Evolutionary conservation across 2,888 invertebrate species (phyloP), one percentile per base, ranked within the genome.

Genomic region (Drosophila glabriapex): DNA sequence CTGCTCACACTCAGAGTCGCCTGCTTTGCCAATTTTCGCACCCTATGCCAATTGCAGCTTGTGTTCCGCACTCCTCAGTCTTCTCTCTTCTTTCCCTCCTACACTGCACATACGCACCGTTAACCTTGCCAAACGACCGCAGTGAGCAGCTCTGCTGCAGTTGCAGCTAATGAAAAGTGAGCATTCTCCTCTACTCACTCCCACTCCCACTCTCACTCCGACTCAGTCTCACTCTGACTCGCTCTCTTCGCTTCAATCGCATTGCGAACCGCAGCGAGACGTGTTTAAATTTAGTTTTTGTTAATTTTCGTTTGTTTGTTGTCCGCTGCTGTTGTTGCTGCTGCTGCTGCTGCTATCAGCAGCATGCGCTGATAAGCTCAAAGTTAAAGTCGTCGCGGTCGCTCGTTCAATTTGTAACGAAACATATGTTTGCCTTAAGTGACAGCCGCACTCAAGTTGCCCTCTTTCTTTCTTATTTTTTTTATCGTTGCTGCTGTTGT

Each of bases 241-340:
- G 2, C 54, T 35, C 60, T 28, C 60, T 50, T 28, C n/a, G 19
- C 22, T 52, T 41, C 43, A 58, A 67, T 58, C 67, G 58, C 67
- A 58, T 43, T 68, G 68, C 55, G 56, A 50, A 70, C 85, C 85
- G 50, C 85, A 87, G 63, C 75, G 82, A 86, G 87, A 87, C 85
- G 87, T 87, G 85, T 78, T 86, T 85, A 86, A 86, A 87, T 87
- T 83, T 83, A 85, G 85, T 83, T 85, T 86, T 82, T 73, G 87
- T 86, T 86, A 86, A 86, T 86, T 86, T 85, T 85, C 85, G 76
- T 85, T 82, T 79, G 82, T 82, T 86, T 84, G 82, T 76, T 78
- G 80, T 68, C 67, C 73, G 31, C 14, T 68, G 28, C 50, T 35
- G 61, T 63, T 69, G 52, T 66, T 69, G 64, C 46, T 73, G 76